These are phyloP conservation scores for Balaenoptera acutorostrata DNA, from an alignment of 2,113 vertebrate species.

Conservation along the genomic window DNA sequence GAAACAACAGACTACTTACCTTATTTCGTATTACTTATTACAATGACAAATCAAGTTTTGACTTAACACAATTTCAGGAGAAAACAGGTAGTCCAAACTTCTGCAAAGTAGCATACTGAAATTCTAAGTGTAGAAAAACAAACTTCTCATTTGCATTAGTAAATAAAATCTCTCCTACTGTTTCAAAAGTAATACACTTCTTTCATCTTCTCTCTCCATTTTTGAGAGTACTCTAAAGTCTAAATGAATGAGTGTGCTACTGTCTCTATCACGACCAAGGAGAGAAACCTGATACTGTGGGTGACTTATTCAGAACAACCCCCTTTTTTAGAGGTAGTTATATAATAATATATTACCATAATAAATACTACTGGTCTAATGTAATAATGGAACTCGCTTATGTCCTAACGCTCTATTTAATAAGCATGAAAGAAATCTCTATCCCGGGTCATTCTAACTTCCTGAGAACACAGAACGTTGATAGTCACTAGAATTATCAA, in stretches of 20 bases:
- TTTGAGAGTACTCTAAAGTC: background rate
- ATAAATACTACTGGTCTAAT: background rate
- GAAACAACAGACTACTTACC: constrained; percentile 54
- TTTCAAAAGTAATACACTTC: background rate
- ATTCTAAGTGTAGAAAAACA: background rate
- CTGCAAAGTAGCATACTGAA: background rate
- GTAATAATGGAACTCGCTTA: background rate
- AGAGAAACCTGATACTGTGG: background rate
- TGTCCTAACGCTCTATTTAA: background rate
- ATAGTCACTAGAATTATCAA: background rate
- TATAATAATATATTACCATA: background rate
- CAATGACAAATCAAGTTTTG: constrained; percentile 24
- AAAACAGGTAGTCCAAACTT: background rate
- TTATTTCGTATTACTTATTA: constrained; percentile 3
- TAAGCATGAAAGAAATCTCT: background rate
- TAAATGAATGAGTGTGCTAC: background rate
- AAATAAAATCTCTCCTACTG: background rate
- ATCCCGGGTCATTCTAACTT: background rate
- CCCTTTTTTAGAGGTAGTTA: background rate
- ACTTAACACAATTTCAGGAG: background rate
- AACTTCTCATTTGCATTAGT: background rate
- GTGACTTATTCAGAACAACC: background rate
- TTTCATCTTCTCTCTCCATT: background rate
- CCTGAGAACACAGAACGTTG: background rate
- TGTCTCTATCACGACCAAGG: background rate